Base-by-base conservation (phyloP, 1,140 invertebrate genomes). In the Platyscapa corneri region DNA sequence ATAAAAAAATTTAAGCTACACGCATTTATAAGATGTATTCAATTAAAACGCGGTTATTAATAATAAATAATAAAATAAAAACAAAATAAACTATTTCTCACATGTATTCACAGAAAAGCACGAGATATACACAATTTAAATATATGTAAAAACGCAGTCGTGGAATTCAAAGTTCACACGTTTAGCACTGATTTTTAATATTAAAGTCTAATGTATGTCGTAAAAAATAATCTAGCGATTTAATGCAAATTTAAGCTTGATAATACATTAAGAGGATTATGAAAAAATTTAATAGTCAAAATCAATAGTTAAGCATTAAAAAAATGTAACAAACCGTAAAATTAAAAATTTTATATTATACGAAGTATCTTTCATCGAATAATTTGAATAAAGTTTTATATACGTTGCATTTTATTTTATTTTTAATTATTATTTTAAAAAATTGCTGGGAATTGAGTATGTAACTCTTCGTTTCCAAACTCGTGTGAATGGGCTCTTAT, bases 351-450 rank as follows among this genome's bases (percentile, higher is more conserved):
- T 74, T 46, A 88, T 84, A 89, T 90, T 85, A 90, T 91, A 90
- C 90, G 89, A 90, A 91, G 90, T 92, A 90, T 92, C 89, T 91
- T 88, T 89, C 91, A 91, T 92, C 89, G 90, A 91, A 90, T 82
- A 82, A n/a, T 75, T 65, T 67, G 90, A 88, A 86, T 87, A 88
- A 89, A 88, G 90, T 91, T 92, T 91, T 88, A 90, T 90, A 90
- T 88, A 88, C 88, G 88, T 89, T 85, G 89, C 89, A 86, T 76
- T 88, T 88, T 88, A 89, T 87, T 90, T 89, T 90, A 89, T 89
- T 88, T 90, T 88, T 81, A 80, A 78, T 89, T 87, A 84, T 87
- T 80, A 87, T 84, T 87, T 86, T 86, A 86, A 64, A 83, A 79
- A 72, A 85, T 74, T 67, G 77, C 83, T 56, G 77, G 83, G 67